Base-by-base conservation (phyloP, 2,797 vertebrate species). In the Podarcis siculus region DNA sequence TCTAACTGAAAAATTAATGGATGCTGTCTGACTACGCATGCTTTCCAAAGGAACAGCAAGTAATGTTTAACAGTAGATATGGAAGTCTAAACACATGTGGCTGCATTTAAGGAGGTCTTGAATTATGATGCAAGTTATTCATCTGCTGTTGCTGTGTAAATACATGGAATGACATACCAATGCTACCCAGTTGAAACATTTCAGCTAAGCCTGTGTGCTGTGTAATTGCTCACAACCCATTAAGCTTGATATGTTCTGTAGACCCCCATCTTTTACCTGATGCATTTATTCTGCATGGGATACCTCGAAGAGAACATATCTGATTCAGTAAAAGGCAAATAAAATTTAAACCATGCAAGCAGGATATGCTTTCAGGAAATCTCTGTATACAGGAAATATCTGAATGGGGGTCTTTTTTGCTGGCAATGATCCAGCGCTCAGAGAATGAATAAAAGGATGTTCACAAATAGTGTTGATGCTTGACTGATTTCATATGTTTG, bases 141-240 rank as follows among this genome's bases (percentile, higher is more conserved):
- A 83, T 90, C 37, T 80, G 80, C 87, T 85, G 78, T 58, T 87
- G 89, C 39, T 80, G 79, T 89, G 83, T 90, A 92, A 87, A 93
- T 7, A 75, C 37, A 83, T 39, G 66, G n/a, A 85, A 1, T 77
- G 81, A 89, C 86, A 87, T 55, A 94, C 25, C 1, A 0, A 55
- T 49, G 64, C 17, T 66, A 89, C 76, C n/a, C 72, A 92, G 72
- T 25, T 79, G 72, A 79, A 83, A 90, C 82, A 90, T 76, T 94
- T 91, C 80, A 86, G 6, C 83, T 87, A 87, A 80, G 89, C 87
- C 91, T 69, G 75, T 90, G 92, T 90, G 49, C 89, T 92, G 86
- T 87, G 92, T 93, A 90, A 87, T 87, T 91, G 93, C 85, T 85
- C 88, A 2, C 55, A 27, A 66, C 79, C 82, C 92, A 93, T 88